A percentile compares a stretch with the other conserved stretches of the same genome.
Evolutionary conservation across 2,888 invertebrate species (phyloP).

Genomic region (Pollenia angustigena): DNA sequence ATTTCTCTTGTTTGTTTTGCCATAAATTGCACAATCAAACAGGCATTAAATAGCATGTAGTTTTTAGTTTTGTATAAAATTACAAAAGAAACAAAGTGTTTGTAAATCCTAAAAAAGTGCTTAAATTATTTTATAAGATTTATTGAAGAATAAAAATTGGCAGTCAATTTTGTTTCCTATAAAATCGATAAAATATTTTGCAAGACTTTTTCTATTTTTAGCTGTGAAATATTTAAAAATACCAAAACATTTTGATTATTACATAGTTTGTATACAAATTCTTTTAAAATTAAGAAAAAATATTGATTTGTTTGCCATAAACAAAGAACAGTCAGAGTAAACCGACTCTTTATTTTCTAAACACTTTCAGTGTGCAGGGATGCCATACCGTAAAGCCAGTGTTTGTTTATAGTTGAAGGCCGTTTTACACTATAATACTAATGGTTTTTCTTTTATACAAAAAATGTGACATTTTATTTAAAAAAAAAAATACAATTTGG

Average conservation of each 20-base stretch:
- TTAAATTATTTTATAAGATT: slow-evolving; percentile 37
- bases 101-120: not conserved
- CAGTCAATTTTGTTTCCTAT: slow-evolving; percentile 21
- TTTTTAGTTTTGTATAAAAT: slow-evolving; percentile 53
- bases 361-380: not conserved
- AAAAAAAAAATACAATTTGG: too few relatives aligned
- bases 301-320: not conserved
- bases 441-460: too few relatives aligned
- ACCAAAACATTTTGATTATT: slow-evolving; percentile 27
- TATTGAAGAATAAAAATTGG: slow-evolving; percentile 3
- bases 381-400: not conserved
- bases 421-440: too few relatives aligned
- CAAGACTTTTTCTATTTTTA: slow-evolving; percentile 47
- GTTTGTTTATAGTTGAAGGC: too few relatives aligned
- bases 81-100: slow-evolving; percentile 8
- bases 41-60: slow-evolving; percentile 67
- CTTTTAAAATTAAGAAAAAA: not conserved
- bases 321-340: not conserved
- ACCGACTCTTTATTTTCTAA: not conserved
- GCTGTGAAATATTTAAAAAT: slow-evolving; percentile 46
- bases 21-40: slow-evolving; percentile 70
- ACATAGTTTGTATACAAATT: slow-evolving; percentile 7
- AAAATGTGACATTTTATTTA: too few relatives aligned
- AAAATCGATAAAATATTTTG: slow-evolving; percentile 38
- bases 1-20: slow-evolving; percentile 43